Percentiles rank a stretch among this genome's conserved stretches.
phyloP scores from a whole-genome alignment of 2,888 invertebrate genomes.

The Cinara cedri region DNA sequence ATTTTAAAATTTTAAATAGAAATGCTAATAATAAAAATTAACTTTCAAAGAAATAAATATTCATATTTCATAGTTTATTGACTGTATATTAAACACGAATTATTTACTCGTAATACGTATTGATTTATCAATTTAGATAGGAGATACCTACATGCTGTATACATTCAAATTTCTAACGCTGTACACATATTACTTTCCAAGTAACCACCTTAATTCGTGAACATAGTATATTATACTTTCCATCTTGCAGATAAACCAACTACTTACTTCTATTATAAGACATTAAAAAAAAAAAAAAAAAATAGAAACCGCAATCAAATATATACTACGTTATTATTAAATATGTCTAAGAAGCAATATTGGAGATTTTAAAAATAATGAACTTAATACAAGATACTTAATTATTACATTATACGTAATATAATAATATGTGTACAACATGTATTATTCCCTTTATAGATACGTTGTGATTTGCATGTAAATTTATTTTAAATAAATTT shows the following conservation, averaged over 20 bases:
- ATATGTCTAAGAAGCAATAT: background rate
- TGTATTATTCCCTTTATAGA: too few species aligned
- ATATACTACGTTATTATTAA: background rate
- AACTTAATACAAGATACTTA: background rate
- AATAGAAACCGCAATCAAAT: constrained; percentile 31
- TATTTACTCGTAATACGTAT: constrained; percentile 17
- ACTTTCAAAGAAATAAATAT: too few species aligned
- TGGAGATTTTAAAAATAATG: background rate
- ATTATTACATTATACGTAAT: too few species aligned
- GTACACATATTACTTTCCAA: constrained; percentile 12
- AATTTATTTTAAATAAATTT: too few species aligned
- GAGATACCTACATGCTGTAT: background rate
- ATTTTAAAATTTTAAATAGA: too few species aligned
- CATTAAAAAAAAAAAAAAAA: constrained; percentile 32
- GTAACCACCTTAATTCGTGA: constrained; percentile 11
- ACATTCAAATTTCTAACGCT: constrained; percentile 26
- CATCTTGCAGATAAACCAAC: constrained; percentile 15
- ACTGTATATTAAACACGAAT: constrained; percentile 1
- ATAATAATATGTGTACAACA: too few species aligned
- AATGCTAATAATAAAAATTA: too few species aligned
- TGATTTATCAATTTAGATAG: constrained; percentile 2
- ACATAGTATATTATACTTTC: constrained; percentile 4
- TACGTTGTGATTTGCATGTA: too few species aligned
- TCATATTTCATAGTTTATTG: too few species aligned
- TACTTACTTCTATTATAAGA: background rate